Base-by-base conservation (phyloP, 1,140 invertebrate genomes). In the Bombus terrestris region DNA sequence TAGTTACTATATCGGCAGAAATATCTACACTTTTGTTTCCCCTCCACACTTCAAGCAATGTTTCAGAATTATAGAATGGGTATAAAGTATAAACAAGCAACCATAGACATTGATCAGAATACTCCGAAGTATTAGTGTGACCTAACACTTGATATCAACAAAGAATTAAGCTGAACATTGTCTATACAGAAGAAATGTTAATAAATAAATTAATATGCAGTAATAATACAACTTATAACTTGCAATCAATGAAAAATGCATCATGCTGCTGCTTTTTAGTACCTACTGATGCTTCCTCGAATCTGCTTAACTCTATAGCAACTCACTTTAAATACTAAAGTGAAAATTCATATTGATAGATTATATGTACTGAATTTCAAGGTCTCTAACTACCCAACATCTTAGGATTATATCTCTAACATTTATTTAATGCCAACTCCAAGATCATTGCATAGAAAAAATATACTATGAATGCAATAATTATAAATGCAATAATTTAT, bases 11-110 rank as follows among this genome's bases (percentile, higher is more conserved):
- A 79, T 87, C 76, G 18, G 74, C 35, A 47, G 69, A 78, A 75
- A 79, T 59, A 41, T 85, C 86, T 18, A 71, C 18, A 37, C 66
- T 74, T 75, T 78, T 82, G 12, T 85, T 62, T 82, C 68, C 78
- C 43, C 84, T 79, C 83, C 79, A 87, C 39, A 91, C 43, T 71
- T 89, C 57, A 15, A 90, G 57, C 28, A 87, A 73, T 62, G 81
- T 82, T 68, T 91, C 87, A 59, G 87, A 83, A 81, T 91, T 83
- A 69, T 91, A 89, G 59, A 87, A 80, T 43, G 87, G 90, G 41
- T 87, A 80, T 9, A 91, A 66, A 0, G 75, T 62, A 68, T 91
- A 91, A 72, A 88, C 72, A 68, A 90, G 43, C 41, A 85, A 78
- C 75, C 73, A 88, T 62, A 88, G 88, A 37, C 43, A n/a, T 68